Evolutionary conservation across 2,113 vertebrate species (phyloP).

Genomic region (Larimichthys polyactis): DNA sequence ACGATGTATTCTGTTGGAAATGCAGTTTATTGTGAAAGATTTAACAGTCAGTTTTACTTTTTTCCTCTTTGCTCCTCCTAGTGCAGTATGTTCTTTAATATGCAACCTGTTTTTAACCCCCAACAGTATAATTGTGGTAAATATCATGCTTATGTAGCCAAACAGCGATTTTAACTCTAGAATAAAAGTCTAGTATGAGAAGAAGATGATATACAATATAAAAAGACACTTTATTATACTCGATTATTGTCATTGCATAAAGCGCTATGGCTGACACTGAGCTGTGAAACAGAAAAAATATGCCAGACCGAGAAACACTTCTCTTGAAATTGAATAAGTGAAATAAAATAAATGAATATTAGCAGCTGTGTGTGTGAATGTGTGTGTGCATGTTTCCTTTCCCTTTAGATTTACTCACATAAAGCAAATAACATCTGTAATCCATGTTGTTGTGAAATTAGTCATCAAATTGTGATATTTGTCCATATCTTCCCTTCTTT

Average conservation of each 20-base stretch:
- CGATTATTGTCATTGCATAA: neutral
- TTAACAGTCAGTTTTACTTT: conserved; percentile 18
- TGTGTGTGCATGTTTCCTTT: conserved; percentile 15
- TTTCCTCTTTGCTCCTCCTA: conserved; percentile 9
- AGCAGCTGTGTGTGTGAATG: conserved; percentile 4
- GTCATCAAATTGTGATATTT: conserved; percentile 44
- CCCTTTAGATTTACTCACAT: conserved; percentile 5
- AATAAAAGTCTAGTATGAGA: neutral
- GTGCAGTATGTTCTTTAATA: conserved; percentile 36
- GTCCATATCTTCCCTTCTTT: neutral
- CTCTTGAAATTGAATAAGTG: neutral
- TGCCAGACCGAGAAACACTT: neutral
- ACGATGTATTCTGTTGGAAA: neutral
- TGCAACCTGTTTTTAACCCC: conserved; percentile 21
- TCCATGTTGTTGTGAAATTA: conserved; percentile 52
- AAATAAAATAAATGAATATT: conserved; percentile 10
- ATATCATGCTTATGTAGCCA: conserved; percentile 34
- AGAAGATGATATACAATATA: neutral
- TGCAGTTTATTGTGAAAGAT: conserved; percentile 31
- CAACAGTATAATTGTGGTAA: conserved; percentile 13
- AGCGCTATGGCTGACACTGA: neutral
- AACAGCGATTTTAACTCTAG: neutral
- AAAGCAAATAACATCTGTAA: conserved; percentile 32
- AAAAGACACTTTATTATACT: neutral
- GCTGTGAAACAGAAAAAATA: conserved; percentile 18